phyloP scores from a whole-genome alignment of 2,888 invertebrate species.

The Blastobasis lacticolella region DNA sequence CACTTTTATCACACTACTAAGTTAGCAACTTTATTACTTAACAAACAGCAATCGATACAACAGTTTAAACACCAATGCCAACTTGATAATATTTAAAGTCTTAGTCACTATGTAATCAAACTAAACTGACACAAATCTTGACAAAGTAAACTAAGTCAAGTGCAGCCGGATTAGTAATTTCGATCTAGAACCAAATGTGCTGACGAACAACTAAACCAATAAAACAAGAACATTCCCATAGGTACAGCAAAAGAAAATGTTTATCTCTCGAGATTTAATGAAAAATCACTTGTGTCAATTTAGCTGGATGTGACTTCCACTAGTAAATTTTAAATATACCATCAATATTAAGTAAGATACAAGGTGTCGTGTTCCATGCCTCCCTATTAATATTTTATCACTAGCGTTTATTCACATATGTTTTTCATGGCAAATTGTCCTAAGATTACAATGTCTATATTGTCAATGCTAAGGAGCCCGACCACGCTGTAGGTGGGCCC shows the following conservation, averaged over 20 bases:
- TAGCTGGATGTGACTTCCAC: constrained; percentile 7
- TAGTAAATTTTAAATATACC: constrained; percentile 8
- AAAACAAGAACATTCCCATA: too few relatives aligned
- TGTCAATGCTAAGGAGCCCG: constrained; percentile 63
- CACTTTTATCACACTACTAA: constrained; percentile 30
- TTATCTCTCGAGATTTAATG: constrained; percentile 3
- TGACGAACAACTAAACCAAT: too few relatives aligned
- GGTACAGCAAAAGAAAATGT: neutral
- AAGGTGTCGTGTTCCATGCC: constrained; percentile 11
- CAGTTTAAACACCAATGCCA: constrained; percentile 41
- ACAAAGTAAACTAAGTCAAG: too few relatives aligned
- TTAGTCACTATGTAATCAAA: neutral
- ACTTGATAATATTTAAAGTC: constrained; percentile 21
- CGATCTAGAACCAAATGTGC: too few relatives aligned
- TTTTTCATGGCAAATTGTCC: constrained; percentile 34
- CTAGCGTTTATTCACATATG: constrained; percentile 49
- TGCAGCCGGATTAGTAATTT: too few relatives aligned
- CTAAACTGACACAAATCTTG: constrained; percentile 2
- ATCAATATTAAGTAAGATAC: constrained; percentile 9
- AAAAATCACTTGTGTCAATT: constrained; percentile 9
- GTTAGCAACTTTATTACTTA: constrained; percentile 25
- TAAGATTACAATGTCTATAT: constrained; percentile 61
- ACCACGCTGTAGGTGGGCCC: constrained; percentile 15
- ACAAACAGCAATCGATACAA: constrained; percentile 38
- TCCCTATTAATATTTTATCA: constrained; percentile 18